Base-by-base conservation (phyloP, 53 echinoderm and acorn worm genomes). In the Zoroaster sp. region DNA sequence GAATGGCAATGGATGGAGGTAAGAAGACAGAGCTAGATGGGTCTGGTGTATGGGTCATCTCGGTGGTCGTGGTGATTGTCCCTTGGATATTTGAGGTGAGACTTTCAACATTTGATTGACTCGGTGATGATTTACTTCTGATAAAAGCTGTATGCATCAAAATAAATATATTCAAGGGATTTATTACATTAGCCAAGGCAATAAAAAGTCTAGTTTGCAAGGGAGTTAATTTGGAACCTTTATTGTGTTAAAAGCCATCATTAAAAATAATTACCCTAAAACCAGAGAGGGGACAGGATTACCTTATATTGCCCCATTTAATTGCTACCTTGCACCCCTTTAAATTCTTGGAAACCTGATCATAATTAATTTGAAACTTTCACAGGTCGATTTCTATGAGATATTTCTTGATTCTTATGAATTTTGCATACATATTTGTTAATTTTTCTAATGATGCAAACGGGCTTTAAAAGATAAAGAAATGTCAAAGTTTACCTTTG, bases 401-500 rank as follows among this genome's bases (percentile, higher is more conserved):
- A n/a, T n/a, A n/a, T n/a, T n/a, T n/a, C n/a, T n/a, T n/a, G n/a
- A n/a, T n/a, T n/a, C n/a, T n/a, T n/a, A n/a, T n/a, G n/a, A n/a
- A n/a, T n/a, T n/a, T n/a, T n/a, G n/a, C n/a, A n/a, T n/a, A n/a
- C n/a, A n/a, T n/a, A n/a, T n/a, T n/a, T n/a, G n/a, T n/a, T n/a
- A n/a, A n/a, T n/a, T n/a, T n/a, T n/a, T n/a, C 55, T 21, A 54
- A 23, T 54, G 55, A 54, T 54, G 55, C n/a, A 54, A 54, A 54
- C 11, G 7, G n/a, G n/a, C n/a, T n/a, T n/a, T n/a, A n/a, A n/a
- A n/a, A n/a, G n/a, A n/a, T n/a, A n/a, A n/a, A n/a, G n/a, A n/a
- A n/a, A n/a, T n/a, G n/a, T n/a, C n/a, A n/a, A n/a, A n/a, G 7
- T 31, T 31, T 79, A 83, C 83, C 83, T 37, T 49, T 83, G 51